These are phyloP conservation scores for Scaptomyza parva DNA, from an alignment of 2,888 invertebrate genomes.

Conservation along the genomic window DNA sequence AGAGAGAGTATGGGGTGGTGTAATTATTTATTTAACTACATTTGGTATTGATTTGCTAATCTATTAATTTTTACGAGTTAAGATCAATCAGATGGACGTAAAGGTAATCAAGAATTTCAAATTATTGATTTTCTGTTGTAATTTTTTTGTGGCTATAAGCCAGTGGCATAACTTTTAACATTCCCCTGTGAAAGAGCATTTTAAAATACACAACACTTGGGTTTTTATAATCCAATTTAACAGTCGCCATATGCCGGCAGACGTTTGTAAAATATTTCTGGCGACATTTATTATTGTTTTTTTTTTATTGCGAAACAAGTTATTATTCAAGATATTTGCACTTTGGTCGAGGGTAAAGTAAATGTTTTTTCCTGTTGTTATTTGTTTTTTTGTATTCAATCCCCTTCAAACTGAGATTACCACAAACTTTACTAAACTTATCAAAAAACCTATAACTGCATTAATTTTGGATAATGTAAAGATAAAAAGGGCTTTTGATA, in stretches of 20 bases:
- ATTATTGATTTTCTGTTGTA: neutral
- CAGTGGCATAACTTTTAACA: neutral
- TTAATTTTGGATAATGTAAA: too few species aligned
- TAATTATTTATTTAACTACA: too few species aligned
- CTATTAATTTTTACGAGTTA: too few species aligned
- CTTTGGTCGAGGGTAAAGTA: neutral
- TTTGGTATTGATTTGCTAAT: too few species aligned
- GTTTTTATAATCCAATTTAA: slow-evolving; percentile 57
- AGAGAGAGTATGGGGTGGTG: too few species aligned
- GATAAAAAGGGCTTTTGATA: too few species aligned
- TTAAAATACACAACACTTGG: slow-evolving; percentile 12
- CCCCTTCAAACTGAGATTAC: too few species aligned
- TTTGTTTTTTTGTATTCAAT: neutral
- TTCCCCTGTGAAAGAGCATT: neutral
- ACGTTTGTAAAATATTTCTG: slow-evolving; percentile 23
- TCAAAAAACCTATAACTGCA: too few species aligned
- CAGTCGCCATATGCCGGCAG: neutral
- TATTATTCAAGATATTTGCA: slow-evolving; percentile 21
- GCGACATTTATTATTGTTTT: slow-evolving; percentile 15
- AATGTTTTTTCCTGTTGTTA: neutral
- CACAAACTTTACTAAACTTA: neutral
- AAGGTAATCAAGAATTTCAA: too few species aligned
- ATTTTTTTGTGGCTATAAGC: neutral
- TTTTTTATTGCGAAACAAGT: slow-evolving; percentile 11
- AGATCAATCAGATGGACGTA: too few species aligned